These are phyloP conservation scores for Patiria pectinifera DNA, from an alignment of 53 echinoderm and acorn worm species.

Conservation along the genomic window DNA sequence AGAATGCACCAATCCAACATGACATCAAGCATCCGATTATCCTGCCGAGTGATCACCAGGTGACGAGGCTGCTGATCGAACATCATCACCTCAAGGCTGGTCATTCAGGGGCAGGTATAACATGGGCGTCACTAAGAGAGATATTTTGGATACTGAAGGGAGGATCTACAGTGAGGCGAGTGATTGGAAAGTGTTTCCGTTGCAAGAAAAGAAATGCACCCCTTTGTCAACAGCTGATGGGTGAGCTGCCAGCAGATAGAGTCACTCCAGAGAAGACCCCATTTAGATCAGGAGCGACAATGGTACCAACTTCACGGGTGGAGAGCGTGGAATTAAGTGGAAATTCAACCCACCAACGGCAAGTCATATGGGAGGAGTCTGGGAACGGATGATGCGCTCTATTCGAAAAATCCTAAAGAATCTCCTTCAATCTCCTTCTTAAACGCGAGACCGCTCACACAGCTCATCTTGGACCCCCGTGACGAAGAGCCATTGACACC, in stretches of 20 bases:
- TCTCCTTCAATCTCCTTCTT: constrained; percentile 62
- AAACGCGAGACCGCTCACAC: constrained; percentile 66
- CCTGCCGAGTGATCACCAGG: constrained; percentile 44
- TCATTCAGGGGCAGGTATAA: constrained; percentile 73
- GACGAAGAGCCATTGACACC: constrained; percentile 70
- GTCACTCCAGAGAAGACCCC: constrained; percentile 15
- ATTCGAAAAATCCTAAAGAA: constrained; percentile 56
- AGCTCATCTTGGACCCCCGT: constrained; percentile 55
- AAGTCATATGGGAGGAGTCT: constrained; percentile 49
- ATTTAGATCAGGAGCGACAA: constrained; percentile 65
- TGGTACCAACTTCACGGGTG: constrained; percentile 73
- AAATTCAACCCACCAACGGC: constrained; percentile 18
- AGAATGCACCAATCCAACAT: constrained; percentile 51
- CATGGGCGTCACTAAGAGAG: constrained; percentile 61
- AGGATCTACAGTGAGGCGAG: constrained; percentile 54
- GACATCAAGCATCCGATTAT: constrained; percentile 41
- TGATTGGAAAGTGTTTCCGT: constrained; percentile 70
- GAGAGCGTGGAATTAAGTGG: not conserved
- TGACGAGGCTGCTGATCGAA: constrained; percentile 60
- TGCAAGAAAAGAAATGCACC: constrained; percentile 57
- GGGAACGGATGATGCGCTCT: constrained; percentile 73
- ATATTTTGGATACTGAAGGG: constrained; percentile 68
- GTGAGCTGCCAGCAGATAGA: constrained; percentile 50
- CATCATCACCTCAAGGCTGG: constrained; percentile 65
- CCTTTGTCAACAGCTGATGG: constrained; percentile 5